A percentile compares a stretch with the other conserved stretches of the same genome.
Conservation (phyloP, 2,888 invertebrate genomes). For the Papilio demoleus region DNA sequence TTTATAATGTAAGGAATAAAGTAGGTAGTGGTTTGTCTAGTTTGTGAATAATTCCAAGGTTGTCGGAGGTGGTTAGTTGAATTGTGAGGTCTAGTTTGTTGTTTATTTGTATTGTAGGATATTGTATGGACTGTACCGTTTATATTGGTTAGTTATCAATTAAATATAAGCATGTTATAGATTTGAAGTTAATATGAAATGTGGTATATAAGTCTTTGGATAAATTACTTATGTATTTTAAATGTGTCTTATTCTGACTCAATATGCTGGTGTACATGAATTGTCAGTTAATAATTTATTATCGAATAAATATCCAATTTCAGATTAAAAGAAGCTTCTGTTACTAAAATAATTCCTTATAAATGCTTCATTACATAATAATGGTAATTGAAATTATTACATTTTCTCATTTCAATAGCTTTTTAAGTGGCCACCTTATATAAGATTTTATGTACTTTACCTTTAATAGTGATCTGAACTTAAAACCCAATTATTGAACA, state of each 20-base stretch:
- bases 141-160: slow-evolving; percentile 27
- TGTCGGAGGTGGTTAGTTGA: slow-evolving; percentile 50
- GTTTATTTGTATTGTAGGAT: slow-evolving; percentile 53
- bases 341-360: no score
- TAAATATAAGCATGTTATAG: slow-evolving; percentile 32
- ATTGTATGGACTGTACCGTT: slow-evolving; percentile 40
- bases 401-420: background rate
- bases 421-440: background rate
- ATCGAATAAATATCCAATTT: no score
- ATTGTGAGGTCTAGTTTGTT: slow-evolving; percentile 51
- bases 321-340: no score
- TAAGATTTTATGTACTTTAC: background rate
- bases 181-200: slow-evolving; percentile 7
- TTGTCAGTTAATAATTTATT: no score
- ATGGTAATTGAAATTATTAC: no score
- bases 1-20: slow-evolving; percentile 54
- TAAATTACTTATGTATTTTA: background rate
- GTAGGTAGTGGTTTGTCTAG: slow-evolving; percentile 54
- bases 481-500: background rate
- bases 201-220: slow-evolving; percentile 3
- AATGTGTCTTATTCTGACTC: background rate
- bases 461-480: background rate
- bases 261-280: no score
- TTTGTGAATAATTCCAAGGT: slow-evolving; percentile 61
- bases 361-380: no score